Percentiles rank a stretch among this genome's conserved stretches.
phyloP scores from a whole-genome alignment of 2,113 vertebrate genomes.

The Channa argus region DNA sequence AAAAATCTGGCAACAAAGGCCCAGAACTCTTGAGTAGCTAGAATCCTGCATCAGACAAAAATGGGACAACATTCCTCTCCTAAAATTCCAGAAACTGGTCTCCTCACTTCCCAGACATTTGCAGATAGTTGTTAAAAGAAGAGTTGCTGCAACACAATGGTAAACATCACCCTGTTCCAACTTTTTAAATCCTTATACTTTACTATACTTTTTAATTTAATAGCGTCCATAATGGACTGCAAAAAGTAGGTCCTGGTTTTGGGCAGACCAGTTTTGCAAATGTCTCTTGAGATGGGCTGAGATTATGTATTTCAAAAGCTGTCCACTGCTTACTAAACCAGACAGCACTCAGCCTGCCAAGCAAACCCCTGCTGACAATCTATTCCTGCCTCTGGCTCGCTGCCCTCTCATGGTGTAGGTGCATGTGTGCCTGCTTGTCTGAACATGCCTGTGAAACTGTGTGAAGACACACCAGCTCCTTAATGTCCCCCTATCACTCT shows the following conservation, averaged over 20 bases:
- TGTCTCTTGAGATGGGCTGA: conserved; percentile 6
- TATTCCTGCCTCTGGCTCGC: conserved; percentile 54
- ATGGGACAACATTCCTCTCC: no score
- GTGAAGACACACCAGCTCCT: no score
- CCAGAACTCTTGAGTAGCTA: no score
- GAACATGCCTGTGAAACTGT: no score
- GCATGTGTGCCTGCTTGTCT: conserved; percentile 1
- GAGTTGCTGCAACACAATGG: no score
- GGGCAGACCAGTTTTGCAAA: conserved; percentile 2
- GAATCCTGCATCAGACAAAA: no score
- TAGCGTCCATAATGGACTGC: neutral
- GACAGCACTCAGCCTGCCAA: conserved; percentile 37
- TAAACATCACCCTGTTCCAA: no score
- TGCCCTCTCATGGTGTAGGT: conserved; percentile 21
- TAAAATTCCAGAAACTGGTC: no score
- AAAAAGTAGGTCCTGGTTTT: neutral
- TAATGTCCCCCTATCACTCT: neutral
- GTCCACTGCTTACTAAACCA: conserved; percentile 27
- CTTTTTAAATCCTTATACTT: neutral
- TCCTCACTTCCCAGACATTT: no score
- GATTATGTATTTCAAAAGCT: conserved; percentile 35
- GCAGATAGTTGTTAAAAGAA: no score
- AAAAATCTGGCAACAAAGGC: no score
- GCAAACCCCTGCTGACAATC: conserved; percentile 56
- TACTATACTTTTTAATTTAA: neutral